These are phyloP conservation scores for Lanius ludovicianus DNA, from an alignment of 2,113 vertebrate genomes.

Conservation along the genomic window DNA sequence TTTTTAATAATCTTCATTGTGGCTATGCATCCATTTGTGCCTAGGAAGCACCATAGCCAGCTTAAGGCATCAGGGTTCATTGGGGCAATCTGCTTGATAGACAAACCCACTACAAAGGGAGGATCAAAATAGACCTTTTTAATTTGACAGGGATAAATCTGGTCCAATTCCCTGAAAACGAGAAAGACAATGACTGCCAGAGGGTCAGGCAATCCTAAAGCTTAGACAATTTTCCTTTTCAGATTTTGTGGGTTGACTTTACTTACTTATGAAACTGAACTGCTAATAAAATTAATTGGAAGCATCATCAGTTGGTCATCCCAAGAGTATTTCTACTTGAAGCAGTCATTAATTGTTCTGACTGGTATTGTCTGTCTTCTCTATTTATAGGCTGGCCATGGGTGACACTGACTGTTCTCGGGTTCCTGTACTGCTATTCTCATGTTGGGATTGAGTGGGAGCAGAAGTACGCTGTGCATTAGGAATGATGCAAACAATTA, in stretches of 20 bases:
- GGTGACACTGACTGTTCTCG: slow-evolving; percentile 72
- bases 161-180: background rate
- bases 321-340: background rate
- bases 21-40: background rate
- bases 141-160: background rate
- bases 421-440: slow-evolving; percentile 79
- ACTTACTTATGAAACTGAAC: background rate
- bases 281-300: background rate
- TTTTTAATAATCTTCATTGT: background rate
- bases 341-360: slow-evolving; percentile 22
- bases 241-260: background rate
- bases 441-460: slow-evolving; percentile 81
- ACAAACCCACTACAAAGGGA: background rate
- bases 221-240: background rate
- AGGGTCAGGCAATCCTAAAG: background rate
- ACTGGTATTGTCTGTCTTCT: background rate
- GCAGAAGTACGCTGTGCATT: background rate
- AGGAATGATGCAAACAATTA: background rate
- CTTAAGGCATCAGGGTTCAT: background rate
- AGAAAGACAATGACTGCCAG: background rate
- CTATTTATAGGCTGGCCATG: slow-evolving; percentile 79
- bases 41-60: background rate
- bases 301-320: background rate
- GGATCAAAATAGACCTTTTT: background rate
- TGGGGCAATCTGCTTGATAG: background rate